Conservation (phyloP, 2,888 invertebrate genomes). For the Lasioglossum zephyrum region DNA sequence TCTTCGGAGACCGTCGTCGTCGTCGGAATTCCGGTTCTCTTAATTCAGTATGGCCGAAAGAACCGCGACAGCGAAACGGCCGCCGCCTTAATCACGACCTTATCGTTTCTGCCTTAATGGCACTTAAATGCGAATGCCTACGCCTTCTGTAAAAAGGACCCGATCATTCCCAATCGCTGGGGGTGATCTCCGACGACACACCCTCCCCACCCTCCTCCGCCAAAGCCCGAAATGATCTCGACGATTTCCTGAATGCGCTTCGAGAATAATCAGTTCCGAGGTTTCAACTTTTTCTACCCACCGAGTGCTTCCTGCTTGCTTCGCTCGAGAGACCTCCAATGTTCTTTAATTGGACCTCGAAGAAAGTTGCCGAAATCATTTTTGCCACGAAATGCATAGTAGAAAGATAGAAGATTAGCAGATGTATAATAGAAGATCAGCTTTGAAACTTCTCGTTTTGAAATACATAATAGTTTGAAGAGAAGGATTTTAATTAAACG, state of each 20-base stretch:
- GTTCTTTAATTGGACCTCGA: background rate
- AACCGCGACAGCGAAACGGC: constrained; percentile 43
- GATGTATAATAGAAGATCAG: background rate
- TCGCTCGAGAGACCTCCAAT: background rate
- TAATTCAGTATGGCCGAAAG: constrained; percentile 54
- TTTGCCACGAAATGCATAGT: background rate
- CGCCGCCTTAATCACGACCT: constrained; percentile 61
- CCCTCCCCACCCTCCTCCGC: background rate
- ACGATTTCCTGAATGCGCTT: constrained; percentile 40
- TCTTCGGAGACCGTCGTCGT: background rate
- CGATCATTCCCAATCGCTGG: constrained; percentile 8
- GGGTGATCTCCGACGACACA: constrained; percentile 18
- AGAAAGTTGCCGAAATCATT: background rate
- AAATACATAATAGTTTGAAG: background rate
- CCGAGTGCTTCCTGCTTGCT: background rate
- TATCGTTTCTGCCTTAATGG: constrained; percentile 61
- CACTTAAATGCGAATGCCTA: constrained; percentile 61
- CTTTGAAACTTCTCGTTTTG: too few species aligned
- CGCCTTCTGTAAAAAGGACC: constrained; percentile 18
- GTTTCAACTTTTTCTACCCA: background rate
- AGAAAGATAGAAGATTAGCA: too few species aligned
- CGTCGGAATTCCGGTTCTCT: constrained; percentile 56
- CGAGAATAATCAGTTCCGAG: constrained; percentile 10
- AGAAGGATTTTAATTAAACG: background rate
- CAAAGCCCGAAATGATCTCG: background rate